Base-by-base conservation (phyloP, 2,113 vertebrate species). In the Leptosomus discolor region DNA sequence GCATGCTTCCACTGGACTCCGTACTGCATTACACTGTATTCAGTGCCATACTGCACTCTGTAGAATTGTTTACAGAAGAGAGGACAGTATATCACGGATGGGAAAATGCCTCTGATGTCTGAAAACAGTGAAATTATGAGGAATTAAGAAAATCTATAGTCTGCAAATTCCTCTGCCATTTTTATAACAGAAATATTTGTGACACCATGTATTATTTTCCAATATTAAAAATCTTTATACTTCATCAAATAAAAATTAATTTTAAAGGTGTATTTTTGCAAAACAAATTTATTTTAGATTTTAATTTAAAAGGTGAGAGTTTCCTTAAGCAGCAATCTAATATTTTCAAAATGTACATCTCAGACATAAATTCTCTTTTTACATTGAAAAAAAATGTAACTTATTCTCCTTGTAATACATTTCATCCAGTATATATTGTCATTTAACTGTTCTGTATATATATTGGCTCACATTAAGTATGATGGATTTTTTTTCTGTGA, bases 221-320 rank as follows among this genome's bases (percentile, higher is more conserved):
- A n/a, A 11, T 39, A 60, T 22, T 71, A 50, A 85, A 85, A 45
- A 70, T 48, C 6, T 26, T n/a, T 41, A 34, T 24, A 37, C 4
- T 2, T 8, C 21, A 24, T 69, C 1, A 80, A 73, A 45, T n/a
- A 64, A 48, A 46, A 84, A 77, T 3, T 37, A 32, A 26, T 45
- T 65, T 0, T 19, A 51, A 73, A 50, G 3, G 0, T 58, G 4
- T 75, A 6, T 63, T 79, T 88, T 69, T 24, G 70, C 6, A 64
- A 45, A 64, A 26, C 2, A 5, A 0, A 16, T 53, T 76, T 34
- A 27, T 51, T 80, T 93, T 48, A 53, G 19, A 23, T 56, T 41
- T 71, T 3, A 48, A 4, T 69, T 81, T 2, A 46, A 34, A 79
- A 85, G 2, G 3, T 34, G 4, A 3, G 2, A 2, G 1, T n/a